phyloP scores from a whole-genome alignment of 1,140 invertebrate genomes.

The Stenopsyche tienmushanensis region DNA sequence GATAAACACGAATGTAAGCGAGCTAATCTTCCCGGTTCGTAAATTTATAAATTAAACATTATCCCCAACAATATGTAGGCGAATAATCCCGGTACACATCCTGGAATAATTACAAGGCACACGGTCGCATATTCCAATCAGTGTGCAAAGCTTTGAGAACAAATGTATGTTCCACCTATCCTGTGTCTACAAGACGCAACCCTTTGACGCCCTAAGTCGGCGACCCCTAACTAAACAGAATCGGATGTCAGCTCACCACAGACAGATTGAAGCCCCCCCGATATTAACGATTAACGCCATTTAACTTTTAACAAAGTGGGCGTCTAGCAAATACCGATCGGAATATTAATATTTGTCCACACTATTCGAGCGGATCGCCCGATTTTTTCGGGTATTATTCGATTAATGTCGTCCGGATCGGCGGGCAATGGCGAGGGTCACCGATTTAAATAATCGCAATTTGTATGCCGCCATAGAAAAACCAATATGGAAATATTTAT shows the following conservation, averaged over 20 bases:
- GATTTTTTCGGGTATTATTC: constrained; percentile 6
- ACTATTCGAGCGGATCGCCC: constrained; percentile 3
- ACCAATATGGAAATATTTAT: neutral
- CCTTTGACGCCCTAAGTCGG: neutral
- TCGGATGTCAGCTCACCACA: no score
- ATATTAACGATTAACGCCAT: no score
- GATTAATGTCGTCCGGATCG: constrained; percentile 3
- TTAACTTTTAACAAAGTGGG: constrained; percentile 4
- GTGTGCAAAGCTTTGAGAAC: neutral
- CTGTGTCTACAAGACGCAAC: constrained; percentile 13
- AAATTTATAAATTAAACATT: no score
- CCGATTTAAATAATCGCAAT: neutral
- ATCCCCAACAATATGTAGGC: neutral
- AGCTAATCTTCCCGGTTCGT: no score
- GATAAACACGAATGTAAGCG: no score
- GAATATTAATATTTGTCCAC: constrained; percentile 17
- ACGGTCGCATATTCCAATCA: neutral
- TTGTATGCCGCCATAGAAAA: neutral
- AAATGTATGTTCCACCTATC: neutral
- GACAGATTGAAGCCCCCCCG: no score
- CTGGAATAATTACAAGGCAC: neutral
- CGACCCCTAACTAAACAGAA: neutral
- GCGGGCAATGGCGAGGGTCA: no score
- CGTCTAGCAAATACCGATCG: constrained; percentile 1
- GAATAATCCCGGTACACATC: neutral